Evolutionary conservation across 1,140 invertebrate genomes (phyloP).

Genomic region (Bombus superbus): DNA sequence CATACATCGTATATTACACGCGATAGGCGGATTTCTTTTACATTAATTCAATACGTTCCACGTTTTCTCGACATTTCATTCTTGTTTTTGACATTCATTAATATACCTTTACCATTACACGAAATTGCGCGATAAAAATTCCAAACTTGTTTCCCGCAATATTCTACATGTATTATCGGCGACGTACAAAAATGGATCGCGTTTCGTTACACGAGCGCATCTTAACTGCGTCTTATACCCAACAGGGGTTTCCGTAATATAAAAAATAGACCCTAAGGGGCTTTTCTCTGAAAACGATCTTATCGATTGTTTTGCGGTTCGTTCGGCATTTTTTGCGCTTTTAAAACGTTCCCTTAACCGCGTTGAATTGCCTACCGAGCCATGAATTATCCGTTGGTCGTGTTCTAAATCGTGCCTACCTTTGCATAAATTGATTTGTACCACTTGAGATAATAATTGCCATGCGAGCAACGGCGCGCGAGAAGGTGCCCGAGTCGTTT

Average conservation of each 20-base stretch:
- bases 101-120: neutral
- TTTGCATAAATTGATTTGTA: neutral
- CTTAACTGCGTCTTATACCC: constrained; percentile 28
- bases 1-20: neutral
- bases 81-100: no score
- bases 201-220: constrained; percentile 39
- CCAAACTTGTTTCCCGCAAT: neutral
- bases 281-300: constrained; percentile 26
- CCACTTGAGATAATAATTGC: neutral
- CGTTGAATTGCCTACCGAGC: constrained; percentile 21
- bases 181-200: neutral
- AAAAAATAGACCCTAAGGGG: constrained; percentile 48
- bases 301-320: constrained; percentile 39
- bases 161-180: constrained; percentile 21
- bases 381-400: constrained; percentile 16
- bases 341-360: constrained; percentile 22
- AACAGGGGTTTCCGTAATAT: constrained; percentile 27
- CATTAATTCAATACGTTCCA: neutral
- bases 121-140: neutral
- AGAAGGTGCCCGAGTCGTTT: neutral
- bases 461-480: neutral
- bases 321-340: constrained; percentile 30
- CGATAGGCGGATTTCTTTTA: neutral
- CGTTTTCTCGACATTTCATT: neutral
- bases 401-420: neutral